These are phyloP conservation scores for Colius striatus DNA, from an alignment of 2,113 vertebrate genomes.

Conservation along the genomic window DNA sequence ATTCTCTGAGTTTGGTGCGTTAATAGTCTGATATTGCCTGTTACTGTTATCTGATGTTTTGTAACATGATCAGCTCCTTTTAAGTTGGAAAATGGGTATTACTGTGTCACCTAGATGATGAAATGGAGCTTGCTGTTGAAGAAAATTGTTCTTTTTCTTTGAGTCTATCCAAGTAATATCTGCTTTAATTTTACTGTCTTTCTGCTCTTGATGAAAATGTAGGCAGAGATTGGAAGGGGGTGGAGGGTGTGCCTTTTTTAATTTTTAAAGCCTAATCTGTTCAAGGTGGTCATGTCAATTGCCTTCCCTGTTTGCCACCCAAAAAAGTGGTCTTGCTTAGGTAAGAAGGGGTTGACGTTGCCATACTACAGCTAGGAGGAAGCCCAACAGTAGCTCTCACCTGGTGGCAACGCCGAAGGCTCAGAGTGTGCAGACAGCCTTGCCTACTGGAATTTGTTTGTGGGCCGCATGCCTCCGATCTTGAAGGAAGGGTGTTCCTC, in stretches of 20 bases:
- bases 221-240: neutral
- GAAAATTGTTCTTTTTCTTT: neutral
- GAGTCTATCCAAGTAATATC: neutral
- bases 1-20: neutral
- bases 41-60: conserved; percentile 10
- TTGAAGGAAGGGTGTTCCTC: neutral
- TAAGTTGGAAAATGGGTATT: neutral
- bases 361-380: fast-evolving
- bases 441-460: no score
- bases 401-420: neutral
- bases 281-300: neutral
- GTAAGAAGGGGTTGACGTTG: neutral
- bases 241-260: neutral
- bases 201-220: neutral
- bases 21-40: neutral
- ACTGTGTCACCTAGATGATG: neutral
- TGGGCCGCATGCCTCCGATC: neutral
- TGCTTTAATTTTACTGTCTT: neutral
- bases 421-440: fast-evolving
- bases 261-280: neutral
- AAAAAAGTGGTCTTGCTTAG: fast-evolving
- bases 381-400: neutral
- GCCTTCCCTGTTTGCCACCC: neutral
- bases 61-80: neutral
- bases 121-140: neutral